Evolutionary conservation across 2,113 vertebrate genomes (phyloP), one percentile per base, ranked within the genome.

Genomic region (Mustela lutreola): DNA sequence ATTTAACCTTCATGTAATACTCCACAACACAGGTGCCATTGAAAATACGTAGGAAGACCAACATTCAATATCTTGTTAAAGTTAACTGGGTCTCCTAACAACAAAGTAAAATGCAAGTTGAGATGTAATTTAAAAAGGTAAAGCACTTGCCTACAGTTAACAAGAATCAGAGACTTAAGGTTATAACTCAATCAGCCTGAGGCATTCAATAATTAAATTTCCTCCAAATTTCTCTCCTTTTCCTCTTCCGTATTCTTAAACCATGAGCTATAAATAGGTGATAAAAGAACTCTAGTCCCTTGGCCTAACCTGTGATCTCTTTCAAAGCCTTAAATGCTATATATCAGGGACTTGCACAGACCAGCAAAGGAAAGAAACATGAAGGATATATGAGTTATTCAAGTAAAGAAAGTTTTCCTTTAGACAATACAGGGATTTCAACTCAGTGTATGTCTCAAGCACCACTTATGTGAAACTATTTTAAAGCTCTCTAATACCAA

Each of bases 131-230:
- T 50, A 33, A 81, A 92, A 71, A 96, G 42, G 11, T 18, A 86
- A 83, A 95, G 18, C 1, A 60, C 18, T 58, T 83, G 73, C 42
- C 28, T 70, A 85, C 19, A 85, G 73, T 91, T 80, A 71, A 71
- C 4, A 89, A 95, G 63, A 93, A 80, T 21, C 63, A 82, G 10
- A 94, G 39, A 73, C 22, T 91, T 85, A 83, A 79, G 33, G 36
- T 45, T 89, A 71, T 91, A 78, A 94, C 31, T 97, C 76, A 91
- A 28, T 96, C 65, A 89, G 2, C 14, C n/a, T 12, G 65, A 89
- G 31, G 84, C 21, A 15, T 80, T 92, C 42, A 76, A 24, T 76
- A 65, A 91, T 82, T 90, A 87, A 92, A 90, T 92, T 97, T 94
- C 78, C 82, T 96, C 86, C 67, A 63, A 89, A 73, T 75, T 56